These are phyloP conservation scores for Pogonophryne albipinna DNA, from an alignment of 2,797 vertebrate genomes.

Conservation along the genomic window DNA sequence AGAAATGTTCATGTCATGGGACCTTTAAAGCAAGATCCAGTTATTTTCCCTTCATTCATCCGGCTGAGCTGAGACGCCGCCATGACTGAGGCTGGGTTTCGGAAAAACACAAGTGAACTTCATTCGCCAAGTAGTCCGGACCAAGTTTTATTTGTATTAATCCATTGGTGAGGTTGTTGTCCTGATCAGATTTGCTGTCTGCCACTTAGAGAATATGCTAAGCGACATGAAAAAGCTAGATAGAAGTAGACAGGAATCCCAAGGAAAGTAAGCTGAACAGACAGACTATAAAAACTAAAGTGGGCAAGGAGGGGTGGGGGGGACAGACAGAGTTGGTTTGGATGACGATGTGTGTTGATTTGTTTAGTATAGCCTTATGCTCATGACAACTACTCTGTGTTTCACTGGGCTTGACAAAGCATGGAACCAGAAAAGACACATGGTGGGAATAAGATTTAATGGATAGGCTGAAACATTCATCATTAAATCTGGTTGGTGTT, in stretches of 20 bases:
- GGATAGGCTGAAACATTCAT: constrained; percentile 10
- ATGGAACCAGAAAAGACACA: constrained; percentile 21
- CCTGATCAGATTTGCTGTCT: neutral
- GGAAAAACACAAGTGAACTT: too few species aligned
- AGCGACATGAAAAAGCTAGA: constrained; percentile 14
- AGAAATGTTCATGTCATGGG: too few species aligned
- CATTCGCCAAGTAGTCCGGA: too few species aligned
- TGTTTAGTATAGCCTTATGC: constrained; percentile 1
- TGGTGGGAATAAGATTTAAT: constrained; percentile 23
- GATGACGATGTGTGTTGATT: constrained; percentile 19
- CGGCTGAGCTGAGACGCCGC: too few species aligned
- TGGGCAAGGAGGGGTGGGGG: neutral
- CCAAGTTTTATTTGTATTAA: too few species aligned
- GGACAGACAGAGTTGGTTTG: constrained; percentile 8
- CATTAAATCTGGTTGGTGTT: neutral
- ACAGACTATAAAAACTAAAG: constrained; percentile 9
- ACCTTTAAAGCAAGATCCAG: too few species aligned
- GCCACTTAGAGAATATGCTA: neutral
- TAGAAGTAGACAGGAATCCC: constrained; percentile 12
- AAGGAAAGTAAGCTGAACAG: neutral
- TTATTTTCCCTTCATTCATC: too few species aligned
- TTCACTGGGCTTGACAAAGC: constrained; percentile 19
- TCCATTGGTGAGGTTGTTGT: too few species aligned
- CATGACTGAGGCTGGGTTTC: too few species aligned
- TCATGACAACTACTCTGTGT: constrained; percentile 7